phyloP scores from a whole-genome alignment of 2,113 vertebrate genomes.

The Corydoras maculifer region DNA sequence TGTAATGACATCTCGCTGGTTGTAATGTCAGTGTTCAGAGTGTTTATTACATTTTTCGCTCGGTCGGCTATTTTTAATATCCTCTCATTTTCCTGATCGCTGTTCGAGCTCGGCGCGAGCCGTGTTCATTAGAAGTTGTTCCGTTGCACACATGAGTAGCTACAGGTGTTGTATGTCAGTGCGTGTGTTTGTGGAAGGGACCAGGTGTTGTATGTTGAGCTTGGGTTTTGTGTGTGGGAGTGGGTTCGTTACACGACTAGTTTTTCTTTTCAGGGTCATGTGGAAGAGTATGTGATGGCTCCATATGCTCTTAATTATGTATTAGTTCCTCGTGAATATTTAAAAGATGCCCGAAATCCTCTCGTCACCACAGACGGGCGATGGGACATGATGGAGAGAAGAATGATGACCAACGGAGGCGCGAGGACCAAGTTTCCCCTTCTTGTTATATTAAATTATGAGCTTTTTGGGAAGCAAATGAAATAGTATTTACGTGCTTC shows the following conservation, averaged over 20 bases:
- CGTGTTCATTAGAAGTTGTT: neutral
- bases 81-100: neutral
- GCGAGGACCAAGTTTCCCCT: too few species aligned
- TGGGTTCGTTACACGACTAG: constrained; percentile 45
- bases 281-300: constrained; percentile 43
- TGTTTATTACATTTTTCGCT: too few species aligned
- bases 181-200: constrained; percentile 45
- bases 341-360: constrained; percentile 53
- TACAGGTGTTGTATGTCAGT: constrained; percentile 33
- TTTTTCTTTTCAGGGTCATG: constrained; percentile 47
- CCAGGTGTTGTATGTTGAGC: constrained; percentile 33
- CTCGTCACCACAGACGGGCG: constrained; percentile 35
- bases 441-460: too few species aligned
- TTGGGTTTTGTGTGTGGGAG: constrained; percentile 41
- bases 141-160: neutral
- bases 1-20: too few species aligned
- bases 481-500: too few species aligned
- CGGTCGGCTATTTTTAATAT: too few species aligned
- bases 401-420: neutral
- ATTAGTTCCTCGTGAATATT: constrained; percentile 65
- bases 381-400: constrained; percentile 16
- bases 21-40: too few species aligned
- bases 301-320: constrained; percentile 68
- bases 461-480: too few species aligned
- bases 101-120: neutral